Evolutionary conservation across 2,888 invertebrate genomes (phyloP), one percentile per base, ranked within the genome.

Genomic region (Caenorhabditis angaria): DNA sequence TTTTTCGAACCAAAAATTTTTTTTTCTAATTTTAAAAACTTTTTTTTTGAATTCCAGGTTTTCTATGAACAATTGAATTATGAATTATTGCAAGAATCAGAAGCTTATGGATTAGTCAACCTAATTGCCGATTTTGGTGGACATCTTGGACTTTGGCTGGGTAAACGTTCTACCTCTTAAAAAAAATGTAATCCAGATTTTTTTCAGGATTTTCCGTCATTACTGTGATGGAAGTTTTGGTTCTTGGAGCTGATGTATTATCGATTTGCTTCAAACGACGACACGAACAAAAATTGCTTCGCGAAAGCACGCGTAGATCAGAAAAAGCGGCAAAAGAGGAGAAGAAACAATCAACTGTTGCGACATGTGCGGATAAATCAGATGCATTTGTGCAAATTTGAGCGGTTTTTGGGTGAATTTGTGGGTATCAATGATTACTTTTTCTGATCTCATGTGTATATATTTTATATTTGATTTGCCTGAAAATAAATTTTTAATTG

Each of bases 221-320:
- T 57, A 86, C 86, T 10, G 83, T 86, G 10, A 75, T 83, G 35
- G 86, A 86, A 72, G 82, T 86, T 5, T 63, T 81, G n/a, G 86
- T 84, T 35, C 74, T 86, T 41, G 10, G 71, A 0, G 69, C 66
- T 4, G 80, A 82, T 53, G 48, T 78, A 20, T 8, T 72, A n/a
- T 67, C 65, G 12, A 67, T 76, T 5, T 77, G 70, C 53, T 70
- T 71, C 48, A 64, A 72, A 50, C 24, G 53, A 22, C 61, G 72
- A 24, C 64, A 68, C 25, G 69, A 70, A 6, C 58, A 72, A 41
- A 73, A 76, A 54, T n/a, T 70, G 41, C 35, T 62, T 28, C 51
- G 72, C 5, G 64, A 72, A 28, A 64, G 61, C 24, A 67, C 72
- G 0, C 51, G 61, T 48, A 41, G 65, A 55, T 59, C 50, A n/a